Conservation (phyloP, 2,797 vertebrate species). For the Cuculus canorus region DNA sequence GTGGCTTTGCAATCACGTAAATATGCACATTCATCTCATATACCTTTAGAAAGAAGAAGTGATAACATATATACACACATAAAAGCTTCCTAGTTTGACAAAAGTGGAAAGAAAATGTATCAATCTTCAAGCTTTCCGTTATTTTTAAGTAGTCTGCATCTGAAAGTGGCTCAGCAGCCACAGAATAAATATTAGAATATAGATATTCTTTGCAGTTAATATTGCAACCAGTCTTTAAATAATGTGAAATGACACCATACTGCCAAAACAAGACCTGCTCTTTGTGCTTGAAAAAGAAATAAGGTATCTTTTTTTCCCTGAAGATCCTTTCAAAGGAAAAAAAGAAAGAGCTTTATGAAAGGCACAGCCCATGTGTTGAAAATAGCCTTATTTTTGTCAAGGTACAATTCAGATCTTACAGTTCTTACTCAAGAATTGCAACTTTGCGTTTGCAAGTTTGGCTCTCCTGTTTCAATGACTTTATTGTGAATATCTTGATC, state of each 20-base stretch:
- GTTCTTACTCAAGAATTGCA: neutral
- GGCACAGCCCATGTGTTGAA: neutral
- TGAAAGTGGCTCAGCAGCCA: neutral
- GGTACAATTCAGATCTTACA: neutral
- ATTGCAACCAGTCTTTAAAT: neutral
- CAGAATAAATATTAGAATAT: neutral
- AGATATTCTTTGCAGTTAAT: neutral
- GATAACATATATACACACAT: too few species aligned
- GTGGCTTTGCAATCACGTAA: neutral
- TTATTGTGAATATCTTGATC: slow-evolving; percentile 8
- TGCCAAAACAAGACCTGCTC: neutral
- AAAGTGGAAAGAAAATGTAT: neutral
- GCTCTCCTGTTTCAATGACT: neutral
- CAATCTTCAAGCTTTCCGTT: neutral
- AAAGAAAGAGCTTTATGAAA: neutral
- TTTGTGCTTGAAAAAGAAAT: neutral
- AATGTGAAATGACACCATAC: neutral
- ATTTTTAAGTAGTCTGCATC: neutral
- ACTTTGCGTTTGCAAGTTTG: neutral
- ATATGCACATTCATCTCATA: neutral
- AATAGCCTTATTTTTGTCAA: neutral
- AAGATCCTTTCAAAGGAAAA: neutral
- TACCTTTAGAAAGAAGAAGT: neutral
- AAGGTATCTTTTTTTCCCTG: neutral
- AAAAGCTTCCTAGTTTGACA: neutral